Evolutionary conservation across 30 jellyfish, hydroid and myxozoan genomes (phyloP).

Genomic region (Turritopsis dohrnii): DNA sequence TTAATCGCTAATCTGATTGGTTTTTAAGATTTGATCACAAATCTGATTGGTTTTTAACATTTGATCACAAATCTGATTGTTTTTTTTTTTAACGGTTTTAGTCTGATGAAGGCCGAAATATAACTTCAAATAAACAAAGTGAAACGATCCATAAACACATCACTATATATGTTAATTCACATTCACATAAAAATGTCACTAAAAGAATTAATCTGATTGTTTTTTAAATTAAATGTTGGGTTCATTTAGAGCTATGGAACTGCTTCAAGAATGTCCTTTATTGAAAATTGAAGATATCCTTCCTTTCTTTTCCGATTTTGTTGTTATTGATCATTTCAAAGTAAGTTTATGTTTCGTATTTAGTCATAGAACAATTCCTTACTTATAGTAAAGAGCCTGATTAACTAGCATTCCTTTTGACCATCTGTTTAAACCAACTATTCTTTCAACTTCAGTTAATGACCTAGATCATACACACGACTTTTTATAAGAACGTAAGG

Average conservation of each 20-base stretch:
- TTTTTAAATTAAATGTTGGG: background rate
- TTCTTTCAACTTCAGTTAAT: background rate
- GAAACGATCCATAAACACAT: too few relatives aligned
- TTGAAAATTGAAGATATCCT: conserved; percentile 86
- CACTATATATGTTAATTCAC: too few relatives aligned
- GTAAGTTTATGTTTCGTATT: too few relatives aligned
- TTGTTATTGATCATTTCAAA: conserved; percentile 89
- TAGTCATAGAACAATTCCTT: too few relatives aligned
- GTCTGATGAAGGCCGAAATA: too few relatives aligned
- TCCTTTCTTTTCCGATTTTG: conserved; percentile 95
- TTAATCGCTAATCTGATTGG: background rate
- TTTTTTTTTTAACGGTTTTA: too few relatives aligned
- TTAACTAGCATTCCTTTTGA: too few relatives aligned
- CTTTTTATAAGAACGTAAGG: too few relatives aligned
- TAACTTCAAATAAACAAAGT: background rate
- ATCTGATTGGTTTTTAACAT: too few relatives aligned
- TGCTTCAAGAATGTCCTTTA: conserved; percentile 68
- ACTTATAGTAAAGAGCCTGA: too few relatives aligned
- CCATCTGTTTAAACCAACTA: background rate
- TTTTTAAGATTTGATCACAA: background rate
- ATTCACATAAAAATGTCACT: too few relatives aligned
- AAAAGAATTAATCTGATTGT: background rate
- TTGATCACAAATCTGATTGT: too few relatives aligned
- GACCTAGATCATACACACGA: background rate
- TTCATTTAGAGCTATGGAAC: conserved; percentile 79